Evolutionary conservation across 2,797 vertebrate genomes (phyloP), one percentile per base, ranked within the genome.

Genomic region (Sebastes matsubarae): DNA sequence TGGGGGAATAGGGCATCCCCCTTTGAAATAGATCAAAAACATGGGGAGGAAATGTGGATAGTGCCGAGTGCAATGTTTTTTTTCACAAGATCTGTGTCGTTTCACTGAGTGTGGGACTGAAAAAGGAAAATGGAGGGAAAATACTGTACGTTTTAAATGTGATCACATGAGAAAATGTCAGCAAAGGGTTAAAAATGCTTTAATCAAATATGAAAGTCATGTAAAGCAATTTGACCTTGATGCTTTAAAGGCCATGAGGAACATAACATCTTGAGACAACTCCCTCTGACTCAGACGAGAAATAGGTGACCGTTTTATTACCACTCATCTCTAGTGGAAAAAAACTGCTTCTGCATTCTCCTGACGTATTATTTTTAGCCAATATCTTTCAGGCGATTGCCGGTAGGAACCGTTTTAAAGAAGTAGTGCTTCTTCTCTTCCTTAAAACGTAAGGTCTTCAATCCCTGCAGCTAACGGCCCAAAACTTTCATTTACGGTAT

Each of bases 1-100:
- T 92, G 84, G 90, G 88, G 81, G 80, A 92, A 83, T 63, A 88
- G 92, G 94, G 90, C 90, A 92, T 92, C 94, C 94, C 94, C 92
- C 83, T 94, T 92, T 90, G 66, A 83, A 84, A 80, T 12, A 86
- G 87, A 93, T 94, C 91, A 91, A 93, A 95, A 93, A 93, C 93
- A 90, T 58, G 64, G 67, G 71, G 83, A 89, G 87, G 84, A 93
- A 87, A 93, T 46, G 91, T 86, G 86, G 88, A 92, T 87, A 9
- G 73, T 42, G 78, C 80, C 11, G 13, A 72, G 72, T 32, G 60
- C 61, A 38, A 60, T 22, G 22, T 67, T 66, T 82, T 74, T 75
- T 84, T 83, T 65, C 69, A 38, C 25, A 0, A 83, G 42, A 70
- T 82, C 52, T 69, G 30, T 65, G 52, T 27, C 2, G 18, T 18